Evolutionary conservation across 2,888 invertebrate species (phyloP), one percentile per base, ranked within the genome.

Genomic region (Cloeon dipterum): DNA sequence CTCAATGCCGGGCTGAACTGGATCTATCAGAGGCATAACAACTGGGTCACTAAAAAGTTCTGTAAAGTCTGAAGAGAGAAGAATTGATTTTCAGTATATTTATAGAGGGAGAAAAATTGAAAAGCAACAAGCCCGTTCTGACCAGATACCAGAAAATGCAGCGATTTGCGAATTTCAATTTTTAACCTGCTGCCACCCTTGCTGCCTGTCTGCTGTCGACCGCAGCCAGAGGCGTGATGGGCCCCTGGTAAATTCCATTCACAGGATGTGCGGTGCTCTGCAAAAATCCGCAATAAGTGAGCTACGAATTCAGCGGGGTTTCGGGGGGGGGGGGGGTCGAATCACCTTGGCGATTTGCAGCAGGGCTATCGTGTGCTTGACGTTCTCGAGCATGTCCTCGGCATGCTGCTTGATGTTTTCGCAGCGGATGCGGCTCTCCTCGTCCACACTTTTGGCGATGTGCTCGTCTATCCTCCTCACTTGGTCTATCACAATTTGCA

Each of bases 291-390:
- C 20, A 26, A 41, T 37, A 39, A 40, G 39, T 39, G 39, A 8
- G 36, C 20, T 32, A 21, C 35, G 23, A n/a, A 32, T 8, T 16
- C 39, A 19, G 25, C 20, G 25, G 38, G 26, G 34, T 7, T 36
- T 25, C 3, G 32, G 37, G 33, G 43, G 49, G 51, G n/a, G n/a
- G n/a, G n/a, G n/a, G n/a, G n/a, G n/a, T n/a, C n/a, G n/a, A n/a
- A n/a, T 52, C 63, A 86, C 86, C 75, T 94, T 94, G 47, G 93
- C 88, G 56, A 94, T 93, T 70, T 96, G 94, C 48, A 96, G 68
- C 52, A 91, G 74, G 45, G 96, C 91, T 61, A 96, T 96, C 50
- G 93, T 85, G 68, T 96, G 94, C 63, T 96, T 96, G 46, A 96
- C 83, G 50, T 91, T 82, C 62, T 96, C 93, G 57, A 96, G 68